Conservation (phyloP, 2,888 invertebrate genomes). For the Limnephilus marmoratus region DNA sequence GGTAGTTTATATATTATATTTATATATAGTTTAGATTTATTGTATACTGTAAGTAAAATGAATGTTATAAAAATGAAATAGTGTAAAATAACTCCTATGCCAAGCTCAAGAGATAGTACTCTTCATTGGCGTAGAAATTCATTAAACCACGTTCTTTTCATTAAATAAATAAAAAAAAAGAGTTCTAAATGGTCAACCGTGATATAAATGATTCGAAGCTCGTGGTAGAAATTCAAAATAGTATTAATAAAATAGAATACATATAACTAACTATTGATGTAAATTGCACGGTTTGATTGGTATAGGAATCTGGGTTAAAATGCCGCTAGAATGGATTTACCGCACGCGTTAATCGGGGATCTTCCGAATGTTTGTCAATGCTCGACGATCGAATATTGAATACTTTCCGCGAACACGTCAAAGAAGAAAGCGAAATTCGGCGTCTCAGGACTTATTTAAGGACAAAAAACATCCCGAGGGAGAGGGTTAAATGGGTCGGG, state of each 20-base stretch:
- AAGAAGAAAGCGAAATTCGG: constrained; percentile 15
- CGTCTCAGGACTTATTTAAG: constrained; percentile 21
- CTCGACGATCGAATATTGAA: background rate
- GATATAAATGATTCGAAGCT: background rate
- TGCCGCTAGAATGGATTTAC: background rate
- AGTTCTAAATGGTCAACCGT: background rate
- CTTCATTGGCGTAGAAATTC: too few relatives aligned
- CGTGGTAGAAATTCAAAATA: background rate
- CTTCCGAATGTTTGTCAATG: background rate
- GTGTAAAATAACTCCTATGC: too few relatives aligned
- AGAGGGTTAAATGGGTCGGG: constrained; percentile 46
- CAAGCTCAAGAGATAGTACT: too few relatives aligned
- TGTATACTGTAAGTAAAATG: too few relatives aligned
- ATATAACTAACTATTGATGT: too few relatives aligned
- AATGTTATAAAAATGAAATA: too few relatives aligned
- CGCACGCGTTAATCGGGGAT: background rate
- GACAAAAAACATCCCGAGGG: constrained; percentile 31
- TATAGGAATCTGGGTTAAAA: background rate
- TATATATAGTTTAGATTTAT: too few relatives aligned
- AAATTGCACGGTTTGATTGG: background rate
- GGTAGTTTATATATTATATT: too few relatives aligned
- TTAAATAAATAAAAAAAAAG: too few relatives aligned
- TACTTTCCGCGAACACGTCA: background rate
- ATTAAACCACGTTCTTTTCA: too few relatives aligned
- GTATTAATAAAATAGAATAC: background rate